Percentiles rank a stretch among this genome's conserved stretches.
phyloP scores from a whole-genome alignment of 2,797 vertebrate species.

The Champsocephalus gunnari region DNA sequence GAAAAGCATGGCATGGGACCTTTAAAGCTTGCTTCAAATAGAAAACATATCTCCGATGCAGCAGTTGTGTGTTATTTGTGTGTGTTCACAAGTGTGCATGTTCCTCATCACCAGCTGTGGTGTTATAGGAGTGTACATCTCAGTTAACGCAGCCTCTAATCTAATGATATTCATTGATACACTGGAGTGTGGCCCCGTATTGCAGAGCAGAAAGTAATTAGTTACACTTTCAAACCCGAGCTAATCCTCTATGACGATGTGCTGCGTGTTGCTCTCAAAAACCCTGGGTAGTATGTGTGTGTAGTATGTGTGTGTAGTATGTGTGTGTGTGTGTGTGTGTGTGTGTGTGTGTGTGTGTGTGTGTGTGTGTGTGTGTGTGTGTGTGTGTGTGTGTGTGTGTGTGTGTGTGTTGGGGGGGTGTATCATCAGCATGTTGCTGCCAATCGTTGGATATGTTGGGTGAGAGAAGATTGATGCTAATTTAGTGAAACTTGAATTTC shows the following conservation, averaged over 20 bases:
- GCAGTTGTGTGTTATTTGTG: background rate
- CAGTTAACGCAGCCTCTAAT: slow-evolving; percentile 55
- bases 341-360: background rate
- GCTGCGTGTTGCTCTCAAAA: slow-evolving; percentile 56
- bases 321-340: slow-evolving; percentile 4
- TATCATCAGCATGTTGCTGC: background rate
- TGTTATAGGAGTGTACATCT: slow-evolving; percentile 44
- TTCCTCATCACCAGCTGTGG: slow-evolving; percentile 15
- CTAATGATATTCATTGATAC: slow-evolving; percentile 74
- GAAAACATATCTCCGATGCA: background rate
- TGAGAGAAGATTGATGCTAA: no score
- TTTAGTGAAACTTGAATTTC: no score
- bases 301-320: background rate
- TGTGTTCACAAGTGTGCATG: slow-evolving; percentile 2
- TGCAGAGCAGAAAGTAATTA: slow-evolving; percentile 72
- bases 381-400: no score
- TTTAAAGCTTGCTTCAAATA: background rate
- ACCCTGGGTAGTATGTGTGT: slow-evolving; percentile 33
- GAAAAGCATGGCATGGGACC: no score
- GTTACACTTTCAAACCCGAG: slow-evolving; percentile 67
- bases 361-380: background rate
- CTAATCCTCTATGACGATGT: slow-evolving; percentile 63
- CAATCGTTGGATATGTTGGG: background rate
- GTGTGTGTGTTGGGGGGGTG: no score
- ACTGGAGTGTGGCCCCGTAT: slow-evolving; percentile 55